A percentile compares a stretch with the other conserved stretches of the same genome.
phyloP scores from a whole-genome alignment of 2,888 invertebrate species.

The Cryptus viduatorius region DNA sequence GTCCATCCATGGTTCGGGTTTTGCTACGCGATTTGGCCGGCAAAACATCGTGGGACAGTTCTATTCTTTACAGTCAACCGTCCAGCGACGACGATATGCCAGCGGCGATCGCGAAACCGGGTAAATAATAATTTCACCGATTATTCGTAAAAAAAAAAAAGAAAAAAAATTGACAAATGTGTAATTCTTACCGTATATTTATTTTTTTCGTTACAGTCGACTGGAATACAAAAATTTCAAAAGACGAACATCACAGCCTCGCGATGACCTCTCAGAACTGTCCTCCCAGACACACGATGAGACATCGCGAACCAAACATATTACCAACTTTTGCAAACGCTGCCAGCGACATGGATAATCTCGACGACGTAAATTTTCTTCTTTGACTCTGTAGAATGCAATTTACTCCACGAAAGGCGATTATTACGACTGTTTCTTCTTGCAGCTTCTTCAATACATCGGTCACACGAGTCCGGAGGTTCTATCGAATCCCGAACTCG shows the following conservation, averaged over 20 bases:
- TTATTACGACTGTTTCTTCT: slow-evolving; percentile 38
- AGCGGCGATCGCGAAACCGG: slow-evolving; percentile 73
- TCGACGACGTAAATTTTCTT: slow-evolving; percentile 92
- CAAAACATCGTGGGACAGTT: slow-evolving; percentile 98
- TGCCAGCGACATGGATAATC: slow-evolving; percentile 95
- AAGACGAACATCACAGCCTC: slow-evolving; percentile 71
- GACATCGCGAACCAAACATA: slow-evolving; percentile 91
- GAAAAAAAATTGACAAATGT: not conserved
- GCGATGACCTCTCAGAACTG: slow-evolving; percentile 78
- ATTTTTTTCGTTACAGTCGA: slow-evolving; percentile 67
- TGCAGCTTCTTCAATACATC: slow-evolving; percentile 94
- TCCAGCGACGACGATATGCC: slow-evolving; percentile 75
- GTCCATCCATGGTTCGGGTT: slow-evolving; percentile 89
- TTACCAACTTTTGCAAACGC: slow-evolving; percentile 93
- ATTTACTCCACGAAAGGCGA: not conserved
- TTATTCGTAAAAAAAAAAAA: not conserved
- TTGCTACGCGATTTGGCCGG: slow-evolving; percentile 96
- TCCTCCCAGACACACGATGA: slow-evolving; percentile 89
- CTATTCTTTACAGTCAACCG: slow-evolving; percentile 94
- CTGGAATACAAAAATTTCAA: slow-evolving; percentile 74
- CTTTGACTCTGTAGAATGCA: slow-evolving; percentile 7
- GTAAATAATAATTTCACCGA: slow-evolving; percentile 65
- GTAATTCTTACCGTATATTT: not conserved
- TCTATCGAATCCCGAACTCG: slow-evolving; percentile 82
- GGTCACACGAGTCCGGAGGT: slow-evolving; percentile 96